phyloP scores from a whole-genome alignment of 2,113 vertebrate species.

The Xenopus borealis region DNA sequence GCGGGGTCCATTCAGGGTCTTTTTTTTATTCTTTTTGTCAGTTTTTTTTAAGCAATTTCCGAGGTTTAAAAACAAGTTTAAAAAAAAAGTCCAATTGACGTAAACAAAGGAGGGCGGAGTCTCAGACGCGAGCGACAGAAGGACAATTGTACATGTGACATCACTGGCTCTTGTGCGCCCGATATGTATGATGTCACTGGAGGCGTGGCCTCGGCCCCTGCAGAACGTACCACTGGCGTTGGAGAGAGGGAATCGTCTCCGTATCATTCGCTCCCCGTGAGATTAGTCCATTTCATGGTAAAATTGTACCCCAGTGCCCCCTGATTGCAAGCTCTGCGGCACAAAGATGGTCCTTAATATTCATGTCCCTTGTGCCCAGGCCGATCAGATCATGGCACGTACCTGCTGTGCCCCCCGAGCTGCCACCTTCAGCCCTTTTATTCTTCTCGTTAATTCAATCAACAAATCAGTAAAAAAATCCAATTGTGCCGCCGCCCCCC shows the following conservation, averaged over 20 bases:
- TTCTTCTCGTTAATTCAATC: neutral
- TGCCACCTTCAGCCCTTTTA: conserved; percentile 21
- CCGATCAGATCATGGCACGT: too few species aligned
- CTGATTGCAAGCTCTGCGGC: neutral
- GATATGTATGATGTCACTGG: conserved; percentile 53
- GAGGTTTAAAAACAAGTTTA: conserved; percentile 19
- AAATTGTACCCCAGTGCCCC: neutral
- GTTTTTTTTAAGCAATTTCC: conserved; percentile 37
- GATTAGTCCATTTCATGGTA: conserved; percentile 52
- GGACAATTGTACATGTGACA: neutral
- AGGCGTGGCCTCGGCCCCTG: conserved; percentile 4
- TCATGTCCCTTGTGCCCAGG: too few species aligned
- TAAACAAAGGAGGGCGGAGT: conserved; percentile 64
- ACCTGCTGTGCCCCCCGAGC: neutral
- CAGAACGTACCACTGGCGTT: conserved; percentile 17
- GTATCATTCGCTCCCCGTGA: too few species aligned
- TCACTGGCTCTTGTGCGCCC: conserved; percentile 46
- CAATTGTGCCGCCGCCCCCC: conserved; percentile 38
- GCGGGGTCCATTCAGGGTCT: conserved; percentile 50
- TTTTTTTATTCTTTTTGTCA: conserved; percentile 15
- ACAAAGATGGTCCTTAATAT: neutral
- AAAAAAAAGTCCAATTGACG: conserved; percentile 51
- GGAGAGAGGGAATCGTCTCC: too few species aligned
- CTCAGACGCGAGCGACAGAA: conserved; percentile 42
- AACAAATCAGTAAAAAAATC: conserved; percentile 54